Evolutionary conservation across 2,113 vertebrate species (phyloP).

Genomic region (Asarcornis scutulata): DNA sequence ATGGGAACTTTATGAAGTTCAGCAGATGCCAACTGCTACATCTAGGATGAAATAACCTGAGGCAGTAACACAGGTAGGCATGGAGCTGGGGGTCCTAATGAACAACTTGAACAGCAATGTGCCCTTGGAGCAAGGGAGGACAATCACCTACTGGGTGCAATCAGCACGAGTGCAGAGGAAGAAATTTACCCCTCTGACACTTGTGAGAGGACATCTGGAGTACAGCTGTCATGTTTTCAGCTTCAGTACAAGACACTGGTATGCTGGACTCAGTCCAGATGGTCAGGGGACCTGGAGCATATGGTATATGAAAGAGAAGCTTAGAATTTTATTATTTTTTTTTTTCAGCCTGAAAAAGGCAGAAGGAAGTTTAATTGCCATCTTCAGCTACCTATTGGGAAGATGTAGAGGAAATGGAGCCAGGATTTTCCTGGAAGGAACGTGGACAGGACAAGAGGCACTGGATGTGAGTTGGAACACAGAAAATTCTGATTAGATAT

Average conservation of each 20-base stretch:
- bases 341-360: no score
- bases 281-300: not conserved
- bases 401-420: no score
- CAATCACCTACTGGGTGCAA: not conserved
- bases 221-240: not conserved
- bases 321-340: not conserved
- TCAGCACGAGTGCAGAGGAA: not conserved
- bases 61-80: not conserved
- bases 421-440: no score
- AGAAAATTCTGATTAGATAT: not conserved
- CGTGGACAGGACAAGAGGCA: no score
- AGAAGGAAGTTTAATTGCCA: no score
- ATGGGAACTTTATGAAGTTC: not conserved
- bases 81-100: not conserved
- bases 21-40: not conserved
- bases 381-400: no score
- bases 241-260: not conserved
- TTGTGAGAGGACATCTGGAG: not conserved
- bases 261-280: not conserved
- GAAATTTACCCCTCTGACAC: not conserved
- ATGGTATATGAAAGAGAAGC: not conserved
- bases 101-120: not conserved
- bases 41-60: not conserved
- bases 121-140: not conserved
- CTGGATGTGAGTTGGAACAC: no score